Conservation (phyloP, 2,888 invertebrate genomes). For the Papilio elwesi region DNA sequence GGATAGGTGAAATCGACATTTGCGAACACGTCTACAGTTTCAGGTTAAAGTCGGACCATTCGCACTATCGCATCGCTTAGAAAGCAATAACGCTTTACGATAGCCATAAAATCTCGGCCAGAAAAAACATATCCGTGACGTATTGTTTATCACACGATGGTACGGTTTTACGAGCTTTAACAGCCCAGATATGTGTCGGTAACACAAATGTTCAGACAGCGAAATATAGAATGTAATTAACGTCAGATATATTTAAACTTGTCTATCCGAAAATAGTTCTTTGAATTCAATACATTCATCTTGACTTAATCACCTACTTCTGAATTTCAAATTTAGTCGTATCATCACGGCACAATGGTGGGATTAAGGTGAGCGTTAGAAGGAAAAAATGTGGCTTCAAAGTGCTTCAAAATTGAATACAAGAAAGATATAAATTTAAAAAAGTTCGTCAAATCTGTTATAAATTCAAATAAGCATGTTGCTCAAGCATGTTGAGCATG, state of each 20-base stretch:
- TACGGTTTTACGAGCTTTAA: constrained; percentile 37
- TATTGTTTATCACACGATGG: constrained; percentile 50
- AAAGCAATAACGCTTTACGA: constrained; percentile 39
- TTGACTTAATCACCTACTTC: too few relatives aligned
- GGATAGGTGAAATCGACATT: neutral
- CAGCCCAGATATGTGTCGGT: constrained; percentile 5
- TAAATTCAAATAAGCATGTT: too few relatives aligned
- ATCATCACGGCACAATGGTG: too few relatives aligned
- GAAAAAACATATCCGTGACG: constrained; percentile 53
- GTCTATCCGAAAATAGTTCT: neutral
- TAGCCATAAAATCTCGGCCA: constrained; percentile 56
- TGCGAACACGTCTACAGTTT: neutral
- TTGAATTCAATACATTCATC: neutral
- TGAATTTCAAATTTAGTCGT: too few relatives aligned
- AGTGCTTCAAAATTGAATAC: too few relatives aligned
- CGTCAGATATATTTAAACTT: neutral
- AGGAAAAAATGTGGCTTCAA: too few relatives aligned
- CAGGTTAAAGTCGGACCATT: neutral
- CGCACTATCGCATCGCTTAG: constrained; percentile 20
- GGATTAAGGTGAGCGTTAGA: too few relatives aligned
- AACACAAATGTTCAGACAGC: neutral
- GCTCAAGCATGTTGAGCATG: too few relatives aligned
- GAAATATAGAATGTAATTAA: neutral
- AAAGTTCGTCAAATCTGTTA: too few relatives aligned
- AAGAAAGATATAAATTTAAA: too few relatives aligned